phyloP scores from a whole-genome alignment of 1,140 invertebrate species.

The Steinernema khuongi region DNA sequence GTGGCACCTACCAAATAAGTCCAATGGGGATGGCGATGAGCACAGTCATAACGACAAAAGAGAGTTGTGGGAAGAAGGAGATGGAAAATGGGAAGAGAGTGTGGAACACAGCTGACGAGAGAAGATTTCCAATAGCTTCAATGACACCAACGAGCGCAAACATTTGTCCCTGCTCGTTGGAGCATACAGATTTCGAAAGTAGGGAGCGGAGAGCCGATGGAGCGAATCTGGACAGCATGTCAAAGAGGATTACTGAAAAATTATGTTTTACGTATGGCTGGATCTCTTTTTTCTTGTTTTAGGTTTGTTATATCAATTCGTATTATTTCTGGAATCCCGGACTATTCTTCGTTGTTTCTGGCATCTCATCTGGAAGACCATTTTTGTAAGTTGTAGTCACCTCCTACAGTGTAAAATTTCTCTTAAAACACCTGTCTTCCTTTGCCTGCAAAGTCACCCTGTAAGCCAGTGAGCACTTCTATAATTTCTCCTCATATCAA shows the following conservation, averaged over 20 bases:
- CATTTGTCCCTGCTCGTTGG: constrained; percentile 4
- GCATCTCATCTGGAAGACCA: too few species aligned
- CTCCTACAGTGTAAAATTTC: too few species aligned
- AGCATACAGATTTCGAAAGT: background rate
- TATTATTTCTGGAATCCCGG: too few species aligned
- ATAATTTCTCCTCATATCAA: too few species aligned
- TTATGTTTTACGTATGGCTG: background rate
- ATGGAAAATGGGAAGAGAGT: constrained; percentile 22
- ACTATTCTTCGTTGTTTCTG: too few species aligned
- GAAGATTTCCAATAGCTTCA: constrained; percentile 29
- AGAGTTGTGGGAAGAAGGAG: constrained; percentile 24
- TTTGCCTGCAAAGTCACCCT: too few species aligned
- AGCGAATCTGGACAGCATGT: background rate
- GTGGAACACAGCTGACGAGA: constrained; percentile 24
- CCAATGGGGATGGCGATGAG: constrained; percentile 14
- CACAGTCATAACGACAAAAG: constrained; percentile 26
- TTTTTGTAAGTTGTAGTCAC: too few species aligned
- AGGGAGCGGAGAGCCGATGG: constrained; percentile 1
- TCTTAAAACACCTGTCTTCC: too few species aligned
- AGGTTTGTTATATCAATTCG: too few species aligned
- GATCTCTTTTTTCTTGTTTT: too few species aligned
- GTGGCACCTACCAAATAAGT: constrained; percentile 17
- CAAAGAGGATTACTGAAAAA: background rate
- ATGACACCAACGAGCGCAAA: constrained; percentile 22
- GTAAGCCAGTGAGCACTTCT: too few species aligned